Conservation (phyloP, 2,888 invertebrate genomes). For the Cecidostiba fungosa region DNA sequence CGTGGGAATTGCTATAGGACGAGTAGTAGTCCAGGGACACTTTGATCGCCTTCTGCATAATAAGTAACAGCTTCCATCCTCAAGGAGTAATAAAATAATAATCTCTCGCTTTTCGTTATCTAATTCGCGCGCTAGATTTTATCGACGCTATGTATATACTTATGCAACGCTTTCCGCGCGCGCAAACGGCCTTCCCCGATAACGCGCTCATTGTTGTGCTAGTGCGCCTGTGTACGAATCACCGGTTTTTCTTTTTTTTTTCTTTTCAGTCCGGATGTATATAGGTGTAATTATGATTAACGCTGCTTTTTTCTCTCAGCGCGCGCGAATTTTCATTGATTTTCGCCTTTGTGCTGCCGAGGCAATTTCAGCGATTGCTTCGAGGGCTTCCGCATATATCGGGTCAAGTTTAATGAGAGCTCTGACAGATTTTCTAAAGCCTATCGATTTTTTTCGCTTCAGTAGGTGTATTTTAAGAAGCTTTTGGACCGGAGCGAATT, state of each 20-base stretch:
- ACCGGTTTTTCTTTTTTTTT: neutral
- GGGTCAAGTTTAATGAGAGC: neutral
- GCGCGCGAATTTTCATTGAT: slow-evolving; percentile 15
- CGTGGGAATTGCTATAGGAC: neutral
- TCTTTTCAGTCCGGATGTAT: neutral
- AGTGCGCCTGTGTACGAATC: slow-evolving; percentile 12
- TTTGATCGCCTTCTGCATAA: slow-evolving; percentile 1
- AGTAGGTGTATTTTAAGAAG: neutral
- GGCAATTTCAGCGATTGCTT: neutral
- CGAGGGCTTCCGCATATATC: neutral
- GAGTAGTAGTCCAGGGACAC: neutral
- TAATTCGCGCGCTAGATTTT: slow-evolving; percentile 38
- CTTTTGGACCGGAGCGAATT: neutral
- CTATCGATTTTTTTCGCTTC: neutral
- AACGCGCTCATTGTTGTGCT: slow-evolving; percentile 40
- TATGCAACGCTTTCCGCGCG: slow-evolving; percentile 32
- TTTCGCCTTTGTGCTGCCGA: slow-evolving; percentile 25
- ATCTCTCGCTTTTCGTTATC: slow-evolving; percentile 22
- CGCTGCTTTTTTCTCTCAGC: neutral
- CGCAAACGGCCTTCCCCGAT: slow-evolving; percentile 33
- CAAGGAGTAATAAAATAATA: too few species aligned
- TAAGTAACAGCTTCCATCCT: neutral
- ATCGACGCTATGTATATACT: slow-evolving; percentile 8
- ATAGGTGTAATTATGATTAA: slow-evolving; percentile 31
- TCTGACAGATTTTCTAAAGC: neutral